Evolutionary conservation across 2,113 vertebrate genomes (phyloP).

Genomic region (Lontra canadensis): DNA sequence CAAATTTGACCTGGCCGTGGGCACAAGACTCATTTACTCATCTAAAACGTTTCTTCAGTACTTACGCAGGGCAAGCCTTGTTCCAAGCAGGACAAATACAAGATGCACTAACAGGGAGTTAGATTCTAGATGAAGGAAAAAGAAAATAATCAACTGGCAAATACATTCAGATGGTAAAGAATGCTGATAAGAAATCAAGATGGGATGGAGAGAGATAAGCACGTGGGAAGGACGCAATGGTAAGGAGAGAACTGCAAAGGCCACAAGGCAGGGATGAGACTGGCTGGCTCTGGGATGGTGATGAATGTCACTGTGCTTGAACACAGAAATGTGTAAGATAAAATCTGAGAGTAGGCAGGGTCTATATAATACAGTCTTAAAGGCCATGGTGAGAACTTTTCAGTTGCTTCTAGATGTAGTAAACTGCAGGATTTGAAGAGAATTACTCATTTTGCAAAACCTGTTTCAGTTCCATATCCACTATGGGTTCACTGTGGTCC

Average conservation of each 20-base stretch:
- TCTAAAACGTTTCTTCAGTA: not conserved
- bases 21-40: not conserved
- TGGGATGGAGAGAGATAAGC: not conserved
- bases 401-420: not conserved
- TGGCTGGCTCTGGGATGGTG: no score
- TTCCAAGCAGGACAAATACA: not conserved
- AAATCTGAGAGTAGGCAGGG: not conserved
- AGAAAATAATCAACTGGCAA: not conserved
- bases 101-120: not conserved
- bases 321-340: rapidly evolving
- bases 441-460: not conserved
- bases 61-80: not conserved
- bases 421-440: not conserved
- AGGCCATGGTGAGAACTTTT: not conserved
- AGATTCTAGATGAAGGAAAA: not conserved
- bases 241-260: no score
- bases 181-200: not conserved
- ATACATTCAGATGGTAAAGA: not conserved
- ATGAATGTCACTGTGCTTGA: not conserved
- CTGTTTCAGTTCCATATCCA: not conserved
- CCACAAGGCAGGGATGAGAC: not conserved
- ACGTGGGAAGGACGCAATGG: rapidly evolving
- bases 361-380: rapidly evolving
- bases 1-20: not conserved
- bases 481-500: no score